These are phyloP conservation scores for Zaprionus davidi DNA, from an alignment of 1,140 invertebrate species.

Conservation along the genomic window DNA sequence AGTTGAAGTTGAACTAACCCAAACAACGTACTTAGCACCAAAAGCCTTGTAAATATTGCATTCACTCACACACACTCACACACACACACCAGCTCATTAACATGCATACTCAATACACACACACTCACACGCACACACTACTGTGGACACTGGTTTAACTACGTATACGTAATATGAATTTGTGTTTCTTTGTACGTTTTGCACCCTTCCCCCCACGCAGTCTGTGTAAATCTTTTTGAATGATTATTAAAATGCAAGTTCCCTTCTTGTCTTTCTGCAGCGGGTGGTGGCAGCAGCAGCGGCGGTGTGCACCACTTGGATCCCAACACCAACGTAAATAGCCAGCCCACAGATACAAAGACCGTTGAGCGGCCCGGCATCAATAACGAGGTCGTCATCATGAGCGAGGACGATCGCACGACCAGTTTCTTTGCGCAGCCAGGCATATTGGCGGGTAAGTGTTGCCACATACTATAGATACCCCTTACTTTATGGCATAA, in stretches of 20 bases:
- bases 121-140: conserved; percentile 25
- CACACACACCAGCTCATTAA: conserved; percentile 57
- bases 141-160: conserved; percentile 51
- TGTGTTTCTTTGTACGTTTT: conserved; percentile 34
- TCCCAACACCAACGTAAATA: conserved; percentile 75
- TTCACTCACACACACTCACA: conserved; percentile 24
- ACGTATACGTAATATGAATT: conserved; percentile 45
- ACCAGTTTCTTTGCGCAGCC: conserved; percentile 97
- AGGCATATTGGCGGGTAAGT: conserved; percentile 95
- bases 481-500: conserved; percentile 1
- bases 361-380: conserved; percentile 56
- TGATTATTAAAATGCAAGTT: neutral
- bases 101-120: conserved; percentile 33
- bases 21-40: conserved; percentile 38
- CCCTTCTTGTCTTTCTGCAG: conserved; percentile 26
- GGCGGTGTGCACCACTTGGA: conserved; percentile 76
- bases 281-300: conserved; percentile 27
- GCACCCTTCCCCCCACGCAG: conserved; percentile 2
- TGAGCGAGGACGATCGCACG: conserved; percentile 92
- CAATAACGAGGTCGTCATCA: conserved; percentile 89
- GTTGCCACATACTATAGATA: neutral
- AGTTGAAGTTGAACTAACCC: conserved; percentile 25
- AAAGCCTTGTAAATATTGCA: conserved; percentile 62
- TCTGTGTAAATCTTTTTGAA: neutral
- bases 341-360: conserved; percentile 77